A percentile compares a stretch with the other conserved stretches of the same genome.
Evolutionary conservation across 2,797 vertebrate genomes (phyloP).

Genomic region (Sphenodon punctatus): DNA sequence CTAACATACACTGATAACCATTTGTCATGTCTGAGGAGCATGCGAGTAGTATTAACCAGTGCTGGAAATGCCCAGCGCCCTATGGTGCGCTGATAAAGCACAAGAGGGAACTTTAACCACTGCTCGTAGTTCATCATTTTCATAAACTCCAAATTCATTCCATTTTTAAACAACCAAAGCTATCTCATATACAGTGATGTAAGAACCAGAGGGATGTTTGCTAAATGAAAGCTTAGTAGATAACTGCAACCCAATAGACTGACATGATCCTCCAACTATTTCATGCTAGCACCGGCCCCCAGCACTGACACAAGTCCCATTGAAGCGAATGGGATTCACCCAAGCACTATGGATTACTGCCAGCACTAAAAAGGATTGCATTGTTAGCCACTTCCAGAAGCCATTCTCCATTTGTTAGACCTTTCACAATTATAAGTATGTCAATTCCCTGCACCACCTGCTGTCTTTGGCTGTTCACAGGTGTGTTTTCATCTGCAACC

Average conservation of each 20-base stretch:
- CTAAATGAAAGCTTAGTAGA: background rate
- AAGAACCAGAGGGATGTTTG: background rate
- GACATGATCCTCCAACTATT: too few relatives aligned
- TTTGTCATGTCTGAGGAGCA: background rate
- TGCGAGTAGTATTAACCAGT: rapidly evolving
- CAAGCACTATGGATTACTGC: too few relatives aligned
- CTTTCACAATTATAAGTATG: background rate
- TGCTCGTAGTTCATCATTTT: background rate
- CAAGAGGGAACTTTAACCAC: background rate
- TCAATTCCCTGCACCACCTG: background rate
- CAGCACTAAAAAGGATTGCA: too few relatives aligned
- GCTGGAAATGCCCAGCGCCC: background rate
- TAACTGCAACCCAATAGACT: background rate
- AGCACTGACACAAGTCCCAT: too few relatives aligned
- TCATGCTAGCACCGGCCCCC: too few relatives aligned
- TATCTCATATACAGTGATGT: background rate
- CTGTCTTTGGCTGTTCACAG: background rate
- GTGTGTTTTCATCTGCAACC: background rate
- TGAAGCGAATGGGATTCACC: too few relatives aligned
- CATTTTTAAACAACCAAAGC: background rate
- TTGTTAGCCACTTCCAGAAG: background rate
- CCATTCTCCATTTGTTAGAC: background rate
- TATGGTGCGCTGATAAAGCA: rapidly evolving
- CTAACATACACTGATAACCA: background rate
- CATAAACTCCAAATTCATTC: background rate